These are phyloP conservation scores for Bostrychus sinensis DNA, from an alignment of 2,113 vertebrate genomes.

Conservation along the genomic window DNA sequence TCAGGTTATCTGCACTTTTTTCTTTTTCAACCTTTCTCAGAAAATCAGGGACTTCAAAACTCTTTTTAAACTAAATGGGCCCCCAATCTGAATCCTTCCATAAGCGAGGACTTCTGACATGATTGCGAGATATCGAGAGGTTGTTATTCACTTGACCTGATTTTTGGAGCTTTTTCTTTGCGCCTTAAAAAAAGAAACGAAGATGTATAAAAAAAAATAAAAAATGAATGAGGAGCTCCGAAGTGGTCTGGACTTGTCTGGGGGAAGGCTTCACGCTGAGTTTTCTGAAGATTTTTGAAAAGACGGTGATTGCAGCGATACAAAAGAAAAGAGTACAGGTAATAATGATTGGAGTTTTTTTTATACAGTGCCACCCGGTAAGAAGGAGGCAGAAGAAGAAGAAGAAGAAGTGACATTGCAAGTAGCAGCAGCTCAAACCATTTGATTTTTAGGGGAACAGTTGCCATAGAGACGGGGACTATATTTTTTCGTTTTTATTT, in stretches of 20 bases:
- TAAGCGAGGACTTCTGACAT: no score
- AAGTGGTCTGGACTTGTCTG: background rate
- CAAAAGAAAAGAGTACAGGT: background rate
- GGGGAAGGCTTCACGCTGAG: background rate
- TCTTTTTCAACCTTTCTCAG: no score
- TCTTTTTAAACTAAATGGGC: no score
- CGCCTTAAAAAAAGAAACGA: background rate
- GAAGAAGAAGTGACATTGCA: background rate
- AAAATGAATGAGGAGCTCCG: background rate
- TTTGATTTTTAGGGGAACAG: constrained; percentile 7
- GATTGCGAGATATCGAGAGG: no score
- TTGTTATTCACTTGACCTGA: no score
- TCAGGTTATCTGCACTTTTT: no score
- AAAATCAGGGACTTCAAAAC: no score
- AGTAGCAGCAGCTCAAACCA: background rate
- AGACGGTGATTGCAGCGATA: background rate
- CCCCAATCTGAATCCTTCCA: no score
- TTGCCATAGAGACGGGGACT: background rate
- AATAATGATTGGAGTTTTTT: background rate
- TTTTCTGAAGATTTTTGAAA: background rate
- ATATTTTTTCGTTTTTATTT: background rate
- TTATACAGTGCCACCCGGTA: background rate
- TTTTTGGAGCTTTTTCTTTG: no score
- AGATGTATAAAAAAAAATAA: background rate
- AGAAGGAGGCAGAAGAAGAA: background rate